Percentiles rank a stretch among this genome's conserved stretches.
phyloP scores from a whole-genome alignment of 35 echinoderm and acorn worm species.

The Amphiura filiformis region DNA sequence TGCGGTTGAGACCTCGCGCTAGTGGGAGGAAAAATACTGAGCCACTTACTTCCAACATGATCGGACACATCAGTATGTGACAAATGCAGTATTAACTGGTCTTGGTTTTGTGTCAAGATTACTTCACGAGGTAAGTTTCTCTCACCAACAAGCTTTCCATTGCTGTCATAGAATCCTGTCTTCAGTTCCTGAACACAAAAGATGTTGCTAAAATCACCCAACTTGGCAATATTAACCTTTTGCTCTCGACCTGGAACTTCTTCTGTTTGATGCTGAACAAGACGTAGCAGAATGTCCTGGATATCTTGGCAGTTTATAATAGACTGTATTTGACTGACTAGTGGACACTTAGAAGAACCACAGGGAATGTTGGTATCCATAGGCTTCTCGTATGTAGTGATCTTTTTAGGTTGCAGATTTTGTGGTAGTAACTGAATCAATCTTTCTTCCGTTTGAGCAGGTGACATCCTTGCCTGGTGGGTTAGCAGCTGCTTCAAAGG shows the following conservation, averaged over 20 bases:
- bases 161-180: neutral
- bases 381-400: neutral
- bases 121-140: neutral
- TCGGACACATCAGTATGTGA: neutral
- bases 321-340: neutral
- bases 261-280: neutral
- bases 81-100: neutral
- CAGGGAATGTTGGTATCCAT: neutral
- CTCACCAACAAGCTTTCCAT: neutral
- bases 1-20: neutral
- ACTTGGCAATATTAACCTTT: neutral
- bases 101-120: neutral
- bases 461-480: neutral
- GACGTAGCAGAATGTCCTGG: neutral
- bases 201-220: neutral
- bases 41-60: neutral
- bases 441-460: neutral
- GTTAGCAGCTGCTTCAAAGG: neutral
- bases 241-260: neutral
- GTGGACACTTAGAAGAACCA: neutral
- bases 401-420: neutral
- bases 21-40: neutral
- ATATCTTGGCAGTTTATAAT: slow-evolving; percentile 6
- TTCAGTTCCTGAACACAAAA: neutral
- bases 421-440: neutral